Evolutionary conservation across 2,113 vertebrate genomes (phyloP).

Genomic region (Dendropsophus ebraccatus): DNA sequence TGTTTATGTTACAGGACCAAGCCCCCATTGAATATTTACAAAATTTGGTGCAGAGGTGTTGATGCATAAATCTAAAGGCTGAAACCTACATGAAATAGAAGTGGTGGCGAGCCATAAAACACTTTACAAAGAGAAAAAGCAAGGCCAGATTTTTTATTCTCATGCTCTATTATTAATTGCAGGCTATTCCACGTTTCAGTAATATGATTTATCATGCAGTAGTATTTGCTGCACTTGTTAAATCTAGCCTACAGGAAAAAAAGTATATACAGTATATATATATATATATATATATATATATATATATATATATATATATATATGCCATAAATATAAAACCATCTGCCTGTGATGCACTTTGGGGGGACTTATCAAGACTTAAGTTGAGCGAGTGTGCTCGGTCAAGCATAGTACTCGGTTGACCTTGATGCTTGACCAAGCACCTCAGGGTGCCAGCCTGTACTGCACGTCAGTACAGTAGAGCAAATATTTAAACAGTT

Average conservation of each 20-base stretch:
- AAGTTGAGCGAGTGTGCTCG: too few relatives aligned
- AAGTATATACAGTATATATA: background rate
- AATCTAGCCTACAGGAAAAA: too few relatives aligned
- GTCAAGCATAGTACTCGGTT: too few relatives aligned
- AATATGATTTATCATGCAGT: constrained; percentile 31
- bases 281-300: constrained; percentile 1
- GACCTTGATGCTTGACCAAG: too few relatives aligned
- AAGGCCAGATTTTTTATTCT: constrained; percentile 61
- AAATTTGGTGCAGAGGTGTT: constrained; percentile 81
- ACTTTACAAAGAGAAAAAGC: constrained; percentile 71
- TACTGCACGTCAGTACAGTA: too few relatives aligned
- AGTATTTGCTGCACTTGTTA: constrained; percentile 29
- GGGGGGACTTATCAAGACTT: too few relatives aligned
- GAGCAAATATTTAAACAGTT: too few relatives aligned
- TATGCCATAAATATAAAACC: too few relatives aligned
- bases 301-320: background rate
- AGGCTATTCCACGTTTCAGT: constrained; percentile 31
- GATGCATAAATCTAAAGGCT: constrained; percentile 78
- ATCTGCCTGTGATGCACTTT: too few relatives aligned
- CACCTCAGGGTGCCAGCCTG: too few relatives aligned
- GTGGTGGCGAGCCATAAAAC: constrained; percentile 67
- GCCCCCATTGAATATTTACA: constrained; percentile 81
- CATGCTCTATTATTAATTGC: constrained; percentile 36
- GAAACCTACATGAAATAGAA: constrained; percentile 79
- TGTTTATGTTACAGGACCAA: constrained; percentile 76